Evolutionary conservation across 2,797 vertebrate species (phyloP).

Genomic region (Cuculus canorus): DNA sequence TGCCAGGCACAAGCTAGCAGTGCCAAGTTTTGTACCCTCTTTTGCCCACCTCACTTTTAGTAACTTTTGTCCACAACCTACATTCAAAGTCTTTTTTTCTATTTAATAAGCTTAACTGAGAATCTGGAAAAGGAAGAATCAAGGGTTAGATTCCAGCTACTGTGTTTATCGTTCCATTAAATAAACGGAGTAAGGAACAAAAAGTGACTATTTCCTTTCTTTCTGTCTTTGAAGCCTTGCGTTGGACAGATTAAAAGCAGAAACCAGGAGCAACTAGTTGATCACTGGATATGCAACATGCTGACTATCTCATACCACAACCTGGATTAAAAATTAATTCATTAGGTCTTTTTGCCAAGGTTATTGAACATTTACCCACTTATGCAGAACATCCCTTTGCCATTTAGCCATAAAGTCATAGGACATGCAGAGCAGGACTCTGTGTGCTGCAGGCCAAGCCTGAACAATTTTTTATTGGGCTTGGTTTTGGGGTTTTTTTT

Average conservation of each 20-base stretch:
- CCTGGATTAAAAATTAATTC: background rate
- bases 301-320: background rate
- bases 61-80: background rate
- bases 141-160: background rate
- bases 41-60: background rate
- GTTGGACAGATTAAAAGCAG: background rate
- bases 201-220: background rate
- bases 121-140: background rate
- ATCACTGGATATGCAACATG: background rate
- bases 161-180: background rate
- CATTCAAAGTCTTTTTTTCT: background rate
- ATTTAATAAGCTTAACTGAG: background rate
- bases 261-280: background rate
- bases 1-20: background rate
- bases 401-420: background rate
- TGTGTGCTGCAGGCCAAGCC: background rate
- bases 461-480: background rate
- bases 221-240: background rate
- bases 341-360: background rate
- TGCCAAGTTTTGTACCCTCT: background rate
- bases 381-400: background rate
- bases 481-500: background rate
- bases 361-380: background rate
- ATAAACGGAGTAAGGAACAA: background rate
- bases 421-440: fast-evolving